Conservation (phyloP, 1,140 invertebrate genomes). For the Papilio machaon region DNA sequence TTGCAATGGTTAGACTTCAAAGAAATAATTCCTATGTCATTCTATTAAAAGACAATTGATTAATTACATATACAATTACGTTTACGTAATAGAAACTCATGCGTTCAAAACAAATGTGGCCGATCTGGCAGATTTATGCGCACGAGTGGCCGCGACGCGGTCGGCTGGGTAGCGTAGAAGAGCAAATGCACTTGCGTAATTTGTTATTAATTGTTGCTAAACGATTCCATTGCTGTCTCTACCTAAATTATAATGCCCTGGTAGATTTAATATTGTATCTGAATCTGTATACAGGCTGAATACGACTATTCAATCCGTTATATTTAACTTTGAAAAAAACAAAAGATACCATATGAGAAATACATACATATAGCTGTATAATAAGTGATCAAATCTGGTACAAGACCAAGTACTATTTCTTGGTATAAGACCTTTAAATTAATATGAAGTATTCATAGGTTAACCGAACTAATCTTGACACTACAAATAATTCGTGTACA, state of each 20-base stretch:
- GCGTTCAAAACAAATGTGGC: constrained; percentile 2
- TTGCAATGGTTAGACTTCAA: not conserved
- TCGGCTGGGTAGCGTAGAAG: not conserved
- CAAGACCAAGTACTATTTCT: not conserved
- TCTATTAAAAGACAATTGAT: not conserved
- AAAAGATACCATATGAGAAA: too few species aligned
- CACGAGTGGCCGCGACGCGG: constrained; percentile 26
- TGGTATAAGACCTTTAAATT: not conserved
- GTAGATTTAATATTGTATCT: not conserved
- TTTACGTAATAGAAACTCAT: constrained; percentile 14
- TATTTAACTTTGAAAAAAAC: too few species aligned
- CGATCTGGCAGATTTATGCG: constrained; percentile 35
- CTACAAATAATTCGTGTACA: constrained; percentile 27
- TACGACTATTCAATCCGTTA: too few species aligned
- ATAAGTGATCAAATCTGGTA: not conserved
- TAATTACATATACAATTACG: not conserved
- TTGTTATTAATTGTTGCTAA: constrained; percentile 13
- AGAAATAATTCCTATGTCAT: not conserved
- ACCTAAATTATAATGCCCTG: not conserved
- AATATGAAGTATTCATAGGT: not conserved
- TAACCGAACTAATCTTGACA: not conserved
- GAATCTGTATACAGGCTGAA: too few species aligned
- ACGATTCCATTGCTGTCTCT: not conserved
- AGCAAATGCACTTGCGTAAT: constrained; percentile 10
- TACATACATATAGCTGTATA: too few species aligned